Evolutionary conservation across 2,888 invertebrate species (phyloP).

Genomic region (Diabrotica balteata): DNA sequence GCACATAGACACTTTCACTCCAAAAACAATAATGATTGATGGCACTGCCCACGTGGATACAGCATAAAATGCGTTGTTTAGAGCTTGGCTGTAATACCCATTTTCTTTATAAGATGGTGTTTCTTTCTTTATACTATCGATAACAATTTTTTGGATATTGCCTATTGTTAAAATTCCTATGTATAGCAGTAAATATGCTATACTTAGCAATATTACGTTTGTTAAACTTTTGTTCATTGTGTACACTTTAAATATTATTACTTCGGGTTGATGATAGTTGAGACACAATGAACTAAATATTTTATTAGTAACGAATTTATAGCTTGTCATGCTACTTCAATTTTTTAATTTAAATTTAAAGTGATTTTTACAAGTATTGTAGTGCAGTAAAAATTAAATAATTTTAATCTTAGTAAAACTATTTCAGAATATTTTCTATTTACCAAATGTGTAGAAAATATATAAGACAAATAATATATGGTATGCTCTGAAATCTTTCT

Average conservation of each 20-base stretch:
- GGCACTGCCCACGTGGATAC: neutral
- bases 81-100: neutral
- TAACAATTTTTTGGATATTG: neutral
- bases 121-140: neutral
- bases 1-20: neutral
- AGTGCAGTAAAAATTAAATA: too few relatives aligned
- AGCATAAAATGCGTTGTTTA: neutral
- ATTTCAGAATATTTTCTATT: too few relatives aligned
- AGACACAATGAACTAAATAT: too few relatives aligned
- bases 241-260: neutral
- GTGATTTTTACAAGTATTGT: too few relatives aligned
- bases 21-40: neutral
- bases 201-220: neutral
- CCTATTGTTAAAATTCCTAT: neutral
- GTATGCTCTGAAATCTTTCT: too few relatives aligned
- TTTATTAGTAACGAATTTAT: too few relatives aligned
- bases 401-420: too few relatives aligned
- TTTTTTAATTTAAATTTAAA: too few relatives aligned
- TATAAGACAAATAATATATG: too few relatives aligned
- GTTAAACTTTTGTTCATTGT: neutral
- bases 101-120: neutral
- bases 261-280: too few relatives aligned
- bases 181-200: neutral
- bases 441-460: too few relatives aligned
- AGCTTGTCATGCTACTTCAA: too few relatives aligned